phyloP scores from a whole-genome alignment of 2,113 vertebrate species.

The Anser brachyrhynchus region DNA sequence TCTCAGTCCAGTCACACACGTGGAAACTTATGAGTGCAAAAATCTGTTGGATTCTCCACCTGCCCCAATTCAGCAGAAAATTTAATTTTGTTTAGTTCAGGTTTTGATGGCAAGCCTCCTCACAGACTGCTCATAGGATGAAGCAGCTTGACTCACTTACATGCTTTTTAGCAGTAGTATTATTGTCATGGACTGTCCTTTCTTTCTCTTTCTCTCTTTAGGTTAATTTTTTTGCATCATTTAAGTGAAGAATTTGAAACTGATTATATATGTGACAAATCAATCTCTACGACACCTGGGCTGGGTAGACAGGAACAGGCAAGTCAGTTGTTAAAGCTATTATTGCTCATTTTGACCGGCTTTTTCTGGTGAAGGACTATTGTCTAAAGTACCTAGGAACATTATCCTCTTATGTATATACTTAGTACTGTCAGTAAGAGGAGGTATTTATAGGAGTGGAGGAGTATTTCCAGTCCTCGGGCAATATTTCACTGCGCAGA shows the following conservation, averaged over 20 bases:
- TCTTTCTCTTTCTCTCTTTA: not conserved
- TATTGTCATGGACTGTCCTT: not conserved
- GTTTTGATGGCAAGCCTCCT: not conserved
- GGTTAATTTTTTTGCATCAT: not conserved
- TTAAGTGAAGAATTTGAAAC: not conserved
- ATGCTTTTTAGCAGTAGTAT: not conserved
- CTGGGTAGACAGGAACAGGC: not conserved
- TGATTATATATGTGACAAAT: not conserved
- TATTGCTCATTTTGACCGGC: not conserved
- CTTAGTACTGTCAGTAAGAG: not conserved
- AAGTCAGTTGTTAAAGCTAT: not conserved
- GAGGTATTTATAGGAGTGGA: conserved; percentile 38
- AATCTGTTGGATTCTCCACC: not conserved
- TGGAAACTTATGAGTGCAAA: not conserved
- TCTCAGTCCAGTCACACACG: not conserved
- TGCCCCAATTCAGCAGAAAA: not conserved
- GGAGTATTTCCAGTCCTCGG: not conserved
- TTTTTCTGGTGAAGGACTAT: not conserved
- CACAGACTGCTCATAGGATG: not conserved
- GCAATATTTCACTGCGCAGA: not conserved
- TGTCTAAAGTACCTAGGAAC: not conserved
- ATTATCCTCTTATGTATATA: conserved; percentile 4
- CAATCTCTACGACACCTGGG: not conserved
- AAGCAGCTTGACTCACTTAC: not conserved
- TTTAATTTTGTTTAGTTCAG: not conserved